Evolutionary conservation across 2,888 invertebrate genomes (phyloP), one percentile per base, ranked within the genome.

Genomic region (Amphipyra tragopoginis): DNA sequence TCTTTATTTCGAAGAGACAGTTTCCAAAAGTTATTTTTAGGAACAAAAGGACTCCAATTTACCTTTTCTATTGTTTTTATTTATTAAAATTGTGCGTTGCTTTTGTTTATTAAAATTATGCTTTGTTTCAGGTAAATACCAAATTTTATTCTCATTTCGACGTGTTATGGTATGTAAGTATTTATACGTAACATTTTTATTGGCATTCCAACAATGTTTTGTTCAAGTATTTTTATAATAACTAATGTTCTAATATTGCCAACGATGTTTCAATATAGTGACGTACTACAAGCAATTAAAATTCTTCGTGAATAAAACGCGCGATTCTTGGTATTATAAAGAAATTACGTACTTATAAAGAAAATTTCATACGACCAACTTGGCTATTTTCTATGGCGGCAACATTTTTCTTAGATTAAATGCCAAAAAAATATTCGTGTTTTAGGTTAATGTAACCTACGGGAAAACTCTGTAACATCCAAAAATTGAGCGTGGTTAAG

Each of bases 51-150:
- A 29, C 29, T 5, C 5, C 6, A 11, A 0, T 44, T 14, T 15
- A n/a, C n/a, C n/a, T 40, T 7, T 0, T 26, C 5, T 7, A n/a
- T 11, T 13, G 5, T 29, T 53, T 8, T 14, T 47, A 40, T 50
- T 64, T 21, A 68, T 40, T 13, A 29, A 52, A 52, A n/a, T 11
- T 10, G 0, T 26, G n/a, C 7, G n/a, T 10, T 13, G 5, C 15
- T 53, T 8, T 14, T 47, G 38, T 50, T 64, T 21, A 68, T 40
- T 13, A 29, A 52, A 52, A n/a, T 11, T 10, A 0, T 26, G 2
- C 56, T 7, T 61, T 50, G 52, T 72, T 72, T 34, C 72, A 72
- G 72, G 72, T 72, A 72, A 65, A 47, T 29, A 49, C 10, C 5
- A 11, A 42, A 38, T 38, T 54, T 34, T 34, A 11, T 47, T 56